Evolutionary conservation across 2,888 invertebrate species (phyloP), one percentile per base, ranked within the genome.

Genomic region (Mellilla xanthometata): DNA sequence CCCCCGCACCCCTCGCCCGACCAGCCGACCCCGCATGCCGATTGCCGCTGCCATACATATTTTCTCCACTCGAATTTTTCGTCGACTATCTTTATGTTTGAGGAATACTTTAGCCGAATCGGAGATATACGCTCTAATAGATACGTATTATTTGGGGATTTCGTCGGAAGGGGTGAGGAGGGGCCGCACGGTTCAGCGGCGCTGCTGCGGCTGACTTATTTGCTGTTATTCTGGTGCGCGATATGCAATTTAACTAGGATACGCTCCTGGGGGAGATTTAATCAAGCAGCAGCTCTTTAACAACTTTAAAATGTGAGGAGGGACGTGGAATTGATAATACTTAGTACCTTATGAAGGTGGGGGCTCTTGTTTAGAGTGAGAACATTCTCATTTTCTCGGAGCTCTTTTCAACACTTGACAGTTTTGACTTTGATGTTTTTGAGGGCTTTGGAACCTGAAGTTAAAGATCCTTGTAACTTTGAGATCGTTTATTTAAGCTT

Each of bases 11-110:
- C 66, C 54, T 64, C 70, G 60, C 73, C 70, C 64, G 64, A 68
- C 68, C 61, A 62, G 65, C 56, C 64, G 76, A 81, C 81, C 79
- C 77, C 79, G 78, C 81, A 81, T 75, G 72, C 76, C 76, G 75
- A 70, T 71, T 72, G 72, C 76, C 70, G 75, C 76, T 81, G 78
- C 80, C 84, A 76, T 83, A 85, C 84, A 87, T 83, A 84, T 86
- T 85, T 83, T 85, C 86, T 86, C 81, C 81, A 82, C 83, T 86
- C 81, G 80, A 86, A 86, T 87, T 88, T 87, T 87, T 87, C 86
- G 84, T 83, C 80, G 82, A 85, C 84, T 84, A 84, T 85, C 83
- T 87, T 85, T 80, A 81, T 83, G 84, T 86, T 87, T 86, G 86
- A 85, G 81, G 80, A 87, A 87, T 87, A 85, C 83, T 87, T 84